A percentile compares a stretch with the other conserved stretches of the same genome.
These are phyloP conservation scores for Spisula solida DNA, from an alignment of 2,888 invertebrate genomes.

Conservation along the genomic window DNA sequence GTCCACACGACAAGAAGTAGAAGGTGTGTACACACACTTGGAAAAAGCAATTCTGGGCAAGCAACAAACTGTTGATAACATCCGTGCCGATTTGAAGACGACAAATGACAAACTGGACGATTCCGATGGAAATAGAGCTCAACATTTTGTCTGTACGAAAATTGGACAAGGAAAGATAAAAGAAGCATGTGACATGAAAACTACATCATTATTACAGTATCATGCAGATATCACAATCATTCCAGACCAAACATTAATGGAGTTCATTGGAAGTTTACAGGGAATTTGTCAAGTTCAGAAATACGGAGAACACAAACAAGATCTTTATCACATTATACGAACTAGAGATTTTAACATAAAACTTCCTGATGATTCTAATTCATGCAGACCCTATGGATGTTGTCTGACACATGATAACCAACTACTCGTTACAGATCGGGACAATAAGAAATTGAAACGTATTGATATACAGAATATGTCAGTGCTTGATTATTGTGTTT, in stretches of 20 bases:
- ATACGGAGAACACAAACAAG: not conserved
- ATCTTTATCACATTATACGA: not conserved
- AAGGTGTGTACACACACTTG: not conserved
- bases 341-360: constrained; percentile 30
- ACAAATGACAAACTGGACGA: not conserved
- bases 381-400: constrained; percentile 14
- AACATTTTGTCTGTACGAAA: not conserved
- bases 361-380: not conserved
- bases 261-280: no score
- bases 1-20: not conserved
- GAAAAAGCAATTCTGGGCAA: not conserved
- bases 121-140: not conserved
- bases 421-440: constrained; percentile 4
- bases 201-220: no score
- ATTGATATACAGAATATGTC: not conserved
- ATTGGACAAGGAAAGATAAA: not conserved
- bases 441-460: constrained; percentile 37
- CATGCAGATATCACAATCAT: no score
- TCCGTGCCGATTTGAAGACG: not conserved
- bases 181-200: not conserved
- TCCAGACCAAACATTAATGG: no score
- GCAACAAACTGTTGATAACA: not conserved
- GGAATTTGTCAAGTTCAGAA: no score
- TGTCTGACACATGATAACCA: constrained; percentile 17
- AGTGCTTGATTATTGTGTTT: not conserved